Base-by-base conservation (phyloP, 2,113 vertebrate species). In the Eubucco bourcierii region DNA sequence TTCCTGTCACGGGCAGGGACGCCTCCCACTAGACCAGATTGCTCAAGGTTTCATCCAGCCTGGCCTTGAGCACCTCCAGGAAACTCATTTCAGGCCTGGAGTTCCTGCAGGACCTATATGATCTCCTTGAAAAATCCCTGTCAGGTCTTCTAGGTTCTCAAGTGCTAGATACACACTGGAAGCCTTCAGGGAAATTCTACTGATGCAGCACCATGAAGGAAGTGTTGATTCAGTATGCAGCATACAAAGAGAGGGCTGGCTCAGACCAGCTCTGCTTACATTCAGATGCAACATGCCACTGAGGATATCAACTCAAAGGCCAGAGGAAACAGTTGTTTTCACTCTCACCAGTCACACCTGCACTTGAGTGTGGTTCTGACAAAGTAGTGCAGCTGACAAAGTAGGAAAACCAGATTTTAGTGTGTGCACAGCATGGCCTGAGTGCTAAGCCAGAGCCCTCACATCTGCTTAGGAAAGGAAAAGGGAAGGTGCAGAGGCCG, bases 341-440 rank as follows among this genome's bases (percentile, higher is more conserved):
- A 37, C 10, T 13, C n/a, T 58, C 29, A 29, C 10, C 4, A 58
- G 31, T 6, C 28, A 59, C 0, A 0, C 0, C 1, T 3, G 7
- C 24, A 7, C 18, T 5, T 0, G 4, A 31, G 8, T 1, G 3
- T 3, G 2, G 28, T 19, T 53, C 55, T 17, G 5, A 61, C 29
- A 23, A 60, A 76, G 34, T 4, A 34, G 70, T 2, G 5, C 15
- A 41, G 41, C 15, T 34, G 34, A 15, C 29, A 37, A 23, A 83
- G 63, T 15, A 47, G 50, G 20, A 58, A 74, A 79, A 34, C 0
- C 34, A 37, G 59, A 15, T 58, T 41, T 46, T 24, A n/a, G 15
- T 6, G 17, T 28, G 8, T 9, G 61, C 44, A 8, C 7, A 3
- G 47, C 15, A 61, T 0, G 0, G 53, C 34, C 44, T 23, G 20